Conservation (phyloP, 2,888 invertebrate species). For the Hirtodrosophila trivittata region DNA sequence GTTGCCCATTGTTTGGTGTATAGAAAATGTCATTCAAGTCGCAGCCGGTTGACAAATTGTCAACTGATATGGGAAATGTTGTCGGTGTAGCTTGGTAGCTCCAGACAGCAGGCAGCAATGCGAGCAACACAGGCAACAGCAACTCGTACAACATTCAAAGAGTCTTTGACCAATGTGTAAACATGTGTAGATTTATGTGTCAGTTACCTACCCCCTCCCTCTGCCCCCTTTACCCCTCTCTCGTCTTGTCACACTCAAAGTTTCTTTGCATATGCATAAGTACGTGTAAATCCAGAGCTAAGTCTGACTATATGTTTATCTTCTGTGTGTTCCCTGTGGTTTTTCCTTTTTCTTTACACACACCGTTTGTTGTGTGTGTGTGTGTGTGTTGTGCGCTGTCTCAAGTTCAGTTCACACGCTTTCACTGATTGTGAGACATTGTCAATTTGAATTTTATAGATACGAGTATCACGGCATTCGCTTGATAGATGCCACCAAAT, state of each 20-base stretch:
- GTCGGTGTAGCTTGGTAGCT: conserved; percentile 46
- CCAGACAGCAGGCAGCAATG: conserved; percentile 27
- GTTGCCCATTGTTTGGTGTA: conserved; percentile 62
- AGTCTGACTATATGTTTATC: conserved; percentile 21
- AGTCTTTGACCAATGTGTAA: conserved; percentile 54
- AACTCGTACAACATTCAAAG: conserved; percentile 32
- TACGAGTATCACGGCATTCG: conserved; percentile 39
- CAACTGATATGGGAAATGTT: conserved; percentile 72
- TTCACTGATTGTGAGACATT: conserved; percentile 74
- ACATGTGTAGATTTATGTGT: conserved; percentile 69
- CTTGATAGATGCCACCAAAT: conserved; percentile 49
- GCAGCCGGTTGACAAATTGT: conserved; percentile 73
- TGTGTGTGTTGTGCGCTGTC: conserved; percentile 37
- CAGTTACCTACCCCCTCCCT: conserved; percentile 10
- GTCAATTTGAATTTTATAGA: conserved; percentile 62
- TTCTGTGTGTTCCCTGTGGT: conserved; percentile 48
- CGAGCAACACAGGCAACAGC: conserved; percentile 8
- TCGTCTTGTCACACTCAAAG: conserved; percentile 16
- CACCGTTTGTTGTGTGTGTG: conserved; percentile 32
- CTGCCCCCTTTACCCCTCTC: not conserved
- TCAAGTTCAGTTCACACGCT: conserved; percentile 84
- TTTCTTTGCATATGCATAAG: conserved; percentile 52
- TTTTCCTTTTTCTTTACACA: conserved; percentile 21
- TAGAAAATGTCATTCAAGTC: conserved; percentile 72
- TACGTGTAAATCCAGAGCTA: conserved; percentile 30